A percentile compares a stretch with the other conserved stretches of the same genome.
Evolutionary conservation across 2,113 vertebrate genomes (phyloP).

Genomic region (Bambusicola thoracicus): DNA sequence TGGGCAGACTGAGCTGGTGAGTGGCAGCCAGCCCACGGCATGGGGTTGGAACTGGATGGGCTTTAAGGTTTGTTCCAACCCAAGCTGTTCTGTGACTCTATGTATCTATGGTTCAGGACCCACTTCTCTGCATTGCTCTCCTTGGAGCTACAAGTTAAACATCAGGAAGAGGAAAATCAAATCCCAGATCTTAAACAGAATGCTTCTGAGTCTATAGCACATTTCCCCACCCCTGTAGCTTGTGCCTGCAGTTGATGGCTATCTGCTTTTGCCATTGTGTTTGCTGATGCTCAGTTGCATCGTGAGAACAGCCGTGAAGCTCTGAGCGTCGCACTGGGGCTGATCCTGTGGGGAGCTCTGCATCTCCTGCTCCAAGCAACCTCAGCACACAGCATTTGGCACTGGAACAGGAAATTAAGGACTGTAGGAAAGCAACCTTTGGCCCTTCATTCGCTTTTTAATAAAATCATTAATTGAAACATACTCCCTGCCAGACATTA

Average conservation of each 20-base stretch:
- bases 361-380: slow-evolving; percentile 34
- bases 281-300: neutral
- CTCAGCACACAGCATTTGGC: slow-evolving; percentile 1
- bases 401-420: slow-evolving; percentile 79
- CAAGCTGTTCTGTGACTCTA: no score
- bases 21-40: no score
- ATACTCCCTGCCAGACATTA: slow-evolving; percentile 59
- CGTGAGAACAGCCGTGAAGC: neutral
- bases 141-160: neutral
- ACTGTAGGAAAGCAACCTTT: slow-evolving; percentile 73
- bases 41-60: no score
- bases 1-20: no score
- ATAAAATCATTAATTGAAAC: slow-evolving; percentile 77
- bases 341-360: neutral
- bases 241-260: neutral
- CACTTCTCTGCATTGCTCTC: neutral
- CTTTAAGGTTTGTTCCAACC: no score
- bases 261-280: neutral
- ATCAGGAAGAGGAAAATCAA: neutral
- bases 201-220: neutral
- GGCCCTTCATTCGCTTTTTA: slow-evolving; percentile 80
- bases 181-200: neutral
- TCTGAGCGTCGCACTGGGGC: neutral
- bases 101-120: neutral
- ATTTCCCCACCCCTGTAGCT: neutral